phyloP scores from a whole-genome alignment of 2,113 vertebrate genomes.

The Cettia cetti region DNA sequence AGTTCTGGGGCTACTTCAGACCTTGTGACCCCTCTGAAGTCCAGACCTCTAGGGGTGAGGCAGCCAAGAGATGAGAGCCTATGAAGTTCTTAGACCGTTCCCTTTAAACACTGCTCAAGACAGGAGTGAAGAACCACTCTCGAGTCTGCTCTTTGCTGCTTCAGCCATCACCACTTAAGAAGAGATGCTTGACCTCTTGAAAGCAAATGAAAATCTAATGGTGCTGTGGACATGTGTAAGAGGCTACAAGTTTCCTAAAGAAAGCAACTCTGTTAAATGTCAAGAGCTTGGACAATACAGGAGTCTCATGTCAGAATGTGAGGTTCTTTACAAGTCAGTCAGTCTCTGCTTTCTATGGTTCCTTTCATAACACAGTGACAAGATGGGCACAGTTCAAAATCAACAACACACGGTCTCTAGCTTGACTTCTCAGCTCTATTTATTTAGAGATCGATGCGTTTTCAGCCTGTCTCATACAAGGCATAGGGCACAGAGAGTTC shows the following conservation, averaged over 20 bases:
- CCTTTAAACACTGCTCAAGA: not conserved
- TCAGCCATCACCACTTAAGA: not conserved
- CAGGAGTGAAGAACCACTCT: not conserved
- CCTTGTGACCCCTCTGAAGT: not conserved
- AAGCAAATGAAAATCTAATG: not conserved
- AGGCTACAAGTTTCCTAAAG: not conserved
- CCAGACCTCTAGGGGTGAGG: not conserved
- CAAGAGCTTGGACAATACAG: not conserved
- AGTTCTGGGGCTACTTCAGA: not conserved
- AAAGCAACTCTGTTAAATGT: not conserved
- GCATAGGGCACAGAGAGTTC: not conserved
- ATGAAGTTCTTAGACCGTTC: not conserved
- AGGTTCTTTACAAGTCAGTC: constrained; percentile 7
- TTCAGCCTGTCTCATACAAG: constrained; percentile 1
- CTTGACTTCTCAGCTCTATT: constrained; percentile 13
- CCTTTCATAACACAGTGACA: not conserved
- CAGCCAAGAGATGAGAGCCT: not conserved
- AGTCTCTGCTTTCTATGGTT: not conserved
- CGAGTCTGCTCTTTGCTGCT: not conserved
- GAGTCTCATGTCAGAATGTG: not conserved
- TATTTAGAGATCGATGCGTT: not conserved
- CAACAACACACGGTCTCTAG: not conserved
- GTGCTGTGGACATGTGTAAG: not conserved
- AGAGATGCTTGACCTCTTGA: not conserved
- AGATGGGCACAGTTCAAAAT: constrained; percentile 2